Evolutionary conservation across 1,140 invertebrate genomes (phyloP).

Genomic region (Mamestra configurata): DNA sequence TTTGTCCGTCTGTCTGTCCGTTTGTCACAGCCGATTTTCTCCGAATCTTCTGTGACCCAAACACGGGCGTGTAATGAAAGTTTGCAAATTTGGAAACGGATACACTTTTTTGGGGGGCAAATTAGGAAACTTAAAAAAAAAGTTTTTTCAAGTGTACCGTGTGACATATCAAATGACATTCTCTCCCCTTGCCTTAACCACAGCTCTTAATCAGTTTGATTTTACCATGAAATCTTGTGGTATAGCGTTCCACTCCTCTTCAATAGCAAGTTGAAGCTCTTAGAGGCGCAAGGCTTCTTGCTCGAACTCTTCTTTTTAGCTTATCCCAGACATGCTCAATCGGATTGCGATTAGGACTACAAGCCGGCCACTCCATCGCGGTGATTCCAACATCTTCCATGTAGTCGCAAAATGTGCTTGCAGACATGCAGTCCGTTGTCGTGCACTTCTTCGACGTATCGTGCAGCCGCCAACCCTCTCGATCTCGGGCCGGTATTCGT

Average conservation of each 20-base stretch:
- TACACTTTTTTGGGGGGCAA: too few species aligned
- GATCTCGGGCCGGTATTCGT: slow-evolving; percentile 17
- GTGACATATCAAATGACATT: too few species aligned
- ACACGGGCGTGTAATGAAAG: too few species aligned
- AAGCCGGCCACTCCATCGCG: slow-evolving; percentile 71
- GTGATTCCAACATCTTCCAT: slow-evolving; percentile 38
- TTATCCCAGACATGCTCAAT: slow-evolving; percentile 49
- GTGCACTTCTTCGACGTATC: slow-evolving; percentile 64
- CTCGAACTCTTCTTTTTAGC: slow-evolving; percentile 6
- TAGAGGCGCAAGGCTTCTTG: neutral
- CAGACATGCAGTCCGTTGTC: slow-evolving; percentile 62
- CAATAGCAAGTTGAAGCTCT: neutral
- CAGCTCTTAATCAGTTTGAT: too few species aligned
- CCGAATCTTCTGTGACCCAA: too few species aligned
- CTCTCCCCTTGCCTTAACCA: too few species aligned
- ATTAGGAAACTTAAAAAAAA: too few species aligned
- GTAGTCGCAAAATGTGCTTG: slow-evolving; percentile 1
- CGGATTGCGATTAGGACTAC: slow-evolving; percentile 80
- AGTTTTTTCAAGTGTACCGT: too few species aligned
- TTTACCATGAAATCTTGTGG: slow-evolving; percentile 1
- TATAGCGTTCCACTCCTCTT: neutral
- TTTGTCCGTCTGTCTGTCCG: too few species aligned
- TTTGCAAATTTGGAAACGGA: too few species aligned
- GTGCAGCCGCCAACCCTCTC: slow-evolving; percentile 25
- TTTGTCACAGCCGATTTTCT: too few species aligned